These are phyloP conservation scores for Ceratoteleas bidentatus DNA, from an alignment of 1,140 invertebrate species.

Conservation along the genomic window DNA sequence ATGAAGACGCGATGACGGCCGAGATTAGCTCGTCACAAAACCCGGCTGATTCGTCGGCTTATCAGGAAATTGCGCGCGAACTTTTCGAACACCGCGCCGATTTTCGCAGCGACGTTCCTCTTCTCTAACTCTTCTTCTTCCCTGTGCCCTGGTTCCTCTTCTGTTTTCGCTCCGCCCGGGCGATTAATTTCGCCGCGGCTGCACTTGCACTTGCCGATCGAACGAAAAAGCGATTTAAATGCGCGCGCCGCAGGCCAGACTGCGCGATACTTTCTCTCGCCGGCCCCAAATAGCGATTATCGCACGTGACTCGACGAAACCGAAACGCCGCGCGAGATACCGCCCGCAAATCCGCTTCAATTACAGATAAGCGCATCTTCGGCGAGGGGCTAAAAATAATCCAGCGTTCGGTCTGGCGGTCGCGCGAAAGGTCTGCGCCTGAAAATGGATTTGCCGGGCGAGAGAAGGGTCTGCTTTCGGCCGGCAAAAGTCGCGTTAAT, in stretches of 20 bases:
- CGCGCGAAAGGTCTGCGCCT: slow-evolving; percentile 20
- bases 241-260: slow-evolving; percentile 66
- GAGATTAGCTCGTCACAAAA: slow-evolving; percentile 40
- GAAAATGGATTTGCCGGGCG: too few species aligned
- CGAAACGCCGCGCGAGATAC: slow-evolving; percentile 57
- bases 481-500: too few species aligned
- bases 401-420: slow-evolving; percentile 15
- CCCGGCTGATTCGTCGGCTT: slow-evolving; percentile 19
- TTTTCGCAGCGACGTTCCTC: background rate
- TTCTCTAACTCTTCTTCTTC: background rate
- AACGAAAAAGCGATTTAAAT: slow-evolving; percentile 69
- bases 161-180: background rate
- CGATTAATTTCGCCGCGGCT: slow-evolving; percentile 45
- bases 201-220: slow-evolving; percentile 41
- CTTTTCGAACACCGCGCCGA: background rate
- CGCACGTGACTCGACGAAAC: slow-evolving; percentile 71
- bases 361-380: slow-evolving; percentile 60
- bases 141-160: too few species aligned
- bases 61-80: slow-evolving; percentile 6
- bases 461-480: too few species aligned
- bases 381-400: slow-evolving; percentile 42
- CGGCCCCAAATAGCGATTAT: slow-evolving; percentile 71
- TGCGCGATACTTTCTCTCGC: slow-evolving; percentile 72
- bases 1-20: slow-evolving; percentile 46
- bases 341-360: slow-evolving; percentile 42